Evolutionary conservation across 2,113 vertebrate genomes (phyloP).

Genomic region (Zootoca vivipara): DNA sequence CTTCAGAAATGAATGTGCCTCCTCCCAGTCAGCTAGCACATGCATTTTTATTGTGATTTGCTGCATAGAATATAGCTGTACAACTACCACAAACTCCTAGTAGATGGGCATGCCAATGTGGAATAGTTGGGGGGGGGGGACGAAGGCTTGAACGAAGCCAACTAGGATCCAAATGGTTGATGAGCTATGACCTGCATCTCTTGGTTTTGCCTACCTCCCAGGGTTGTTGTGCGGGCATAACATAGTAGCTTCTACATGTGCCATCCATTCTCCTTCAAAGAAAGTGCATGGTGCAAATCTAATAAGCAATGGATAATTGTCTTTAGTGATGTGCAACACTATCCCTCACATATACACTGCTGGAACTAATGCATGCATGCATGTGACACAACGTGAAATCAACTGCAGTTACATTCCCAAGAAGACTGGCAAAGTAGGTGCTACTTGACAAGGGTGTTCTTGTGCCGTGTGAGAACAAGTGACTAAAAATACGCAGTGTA

Average conservation of each 20-base stretch:
- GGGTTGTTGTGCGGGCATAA: neutral
- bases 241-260: neutral
- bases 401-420: conserved; percentile 48
- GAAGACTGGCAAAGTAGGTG: conserved; percentile 49
- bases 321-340: neutral
- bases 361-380: conserved; percentile 41
- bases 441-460: conserved; percentile 51
- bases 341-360: neutral
- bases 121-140: neutral
- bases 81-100: neutral
- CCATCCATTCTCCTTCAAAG: neutral
- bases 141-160: neutral
- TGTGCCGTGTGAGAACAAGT: conserved; percentile 27
- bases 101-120: neutral
- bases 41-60: neutral
- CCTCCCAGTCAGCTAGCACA: neutral
- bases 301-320: neutral
- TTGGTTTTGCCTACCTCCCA: neutral
- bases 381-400: conserved; percentile 50
- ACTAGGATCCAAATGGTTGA: neutral
- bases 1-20: neutral
- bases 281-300: neutral
- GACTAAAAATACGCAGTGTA: conserved; percentile 37
- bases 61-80: neutral
- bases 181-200: neutral